phyloP scores from a whole-genome alignment of 1,140 invertebrate species.

The Varroa destructor region DNA sequence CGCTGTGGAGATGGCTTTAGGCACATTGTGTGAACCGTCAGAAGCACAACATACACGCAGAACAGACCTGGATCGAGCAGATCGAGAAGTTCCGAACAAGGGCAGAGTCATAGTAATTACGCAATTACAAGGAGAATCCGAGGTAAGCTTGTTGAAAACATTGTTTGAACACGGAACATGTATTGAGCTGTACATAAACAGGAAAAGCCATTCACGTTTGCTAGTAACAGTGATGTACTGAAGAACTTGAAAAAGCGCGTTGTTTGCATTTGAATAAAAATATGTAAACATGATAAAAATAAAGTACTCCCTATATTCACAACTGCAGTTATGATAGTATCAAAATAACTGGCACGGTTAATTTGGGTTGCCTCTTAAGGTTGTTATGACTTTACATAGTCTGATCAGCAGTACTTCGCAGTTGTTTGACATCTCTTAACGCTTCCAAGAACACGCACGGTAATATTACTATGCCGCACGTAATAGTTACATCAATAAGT shows the following conservation, averaged over 20 bases:
- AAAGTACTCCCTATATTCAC: no score
- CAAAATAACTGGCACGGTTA: no score
- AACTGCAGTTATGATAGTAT: no score
- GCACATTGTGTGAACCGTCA: conserved; percentile 65
- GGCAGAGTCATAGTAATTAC: conserved; percentile 36
- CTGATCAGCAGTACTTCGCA: no score
- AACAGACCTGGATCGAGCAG: conserved; percentile 40
- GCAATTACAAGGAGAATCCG: conserved; percentile 32
- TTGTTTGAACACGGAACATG: conserved; percentile 45
- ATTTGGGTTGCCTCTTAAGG: no score
- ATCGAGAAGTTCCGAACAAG: conserved; percentile 32
- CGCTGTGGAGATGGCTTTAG: conserved; percentile 70
- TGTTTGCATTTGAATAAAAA: neutral
- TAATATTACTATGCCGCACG: no score
- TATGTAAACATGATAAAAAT: neutral
- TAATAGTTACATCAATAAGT: no score
- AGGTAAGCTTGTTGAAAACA: conserved; percentile 12
- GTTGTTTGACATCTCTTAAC: no score
- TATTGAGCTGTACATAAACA: conserved; percentile 31
- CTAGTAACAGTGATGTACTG: neutral
- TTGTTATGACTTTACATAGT: no score
- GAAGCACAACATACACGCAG: conserved; percentile 53
- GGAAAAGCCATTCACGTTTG: neutral
- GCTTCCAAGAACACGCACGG: no score
- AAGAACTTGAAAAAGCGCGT: neutral